Evolutionary conservation across 2,888 invertebrate genomes (phyloP).

Genomic region (Mythimna vitellina): DNA sequence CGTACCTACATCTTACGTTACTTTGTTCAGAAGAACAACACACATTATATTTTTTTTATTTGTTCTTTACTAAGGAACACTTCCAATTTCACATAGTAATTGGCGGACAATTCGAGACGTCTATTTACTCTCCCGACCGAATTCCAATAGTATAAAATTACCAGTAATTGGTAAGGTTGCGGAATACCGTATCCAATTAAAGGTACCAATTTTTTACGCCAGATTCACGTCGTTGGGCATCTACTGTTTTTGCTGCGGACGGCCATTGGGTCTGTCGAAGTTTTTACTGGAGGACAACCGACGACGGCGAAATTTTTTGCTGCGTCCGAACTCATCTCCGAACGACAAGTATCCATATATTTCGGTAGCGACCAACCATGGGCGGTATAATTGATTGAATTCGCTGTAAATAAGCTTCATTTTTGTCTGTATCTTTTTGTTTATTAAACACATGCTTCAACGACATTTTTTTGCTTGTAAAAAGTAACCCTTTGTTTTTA

Average conservation of each 20-base stretch:
- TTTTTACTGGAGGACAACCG: conserved; percentile 82
- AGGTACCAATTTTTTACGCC: conserved; percentile 75
- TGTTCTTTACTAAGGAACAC: conserved; percentile 19
- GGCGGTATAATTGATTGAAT: conserved; percentile 86
- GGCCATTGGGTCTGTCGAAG: conserved; percentile 80
- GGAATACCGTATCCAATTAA: conserved; percentile 85
- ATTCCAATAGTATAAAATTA: conserved; percentile 61
- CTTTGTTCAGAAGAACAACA: conserved; percentile 3
- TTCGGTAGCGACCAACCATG: conserved; percentile 79
- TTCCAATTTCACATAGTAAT: conserved; percentile 44
- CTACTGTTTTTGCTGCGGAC: conserved; percentile 82
- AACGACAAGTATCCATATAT: conserved; percentile 85
- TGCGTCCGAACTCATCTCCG: conserved; percentile 81
- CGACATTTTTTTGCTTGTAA: conserved; percentile 66
- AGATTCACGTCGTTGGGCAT: conserved; percentile 77
- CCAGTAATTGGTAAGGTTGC: conserved; percentile 68
- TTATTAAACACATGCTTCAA: conserved; percentile 64
- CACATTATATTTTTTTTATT: conserved; percentile 4
- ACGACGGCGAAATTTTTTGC: conserved; percentile 83
- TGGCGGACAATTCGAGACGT: conserved; percentile 44
- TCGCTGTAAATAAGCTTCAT: conserved; percentile 81
- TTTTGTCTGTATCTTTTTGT: conserved; percentile 69
- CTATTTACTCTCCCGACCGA: conserved; percentile 49
- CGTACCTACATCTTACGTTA: background rate
- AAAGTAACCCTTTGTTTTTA: conserved; percentile 58